phyloP scores from a whole-genome alignment of 2,797 vertebrate genomes.

The Mormyrops attenuatus region DNA sequence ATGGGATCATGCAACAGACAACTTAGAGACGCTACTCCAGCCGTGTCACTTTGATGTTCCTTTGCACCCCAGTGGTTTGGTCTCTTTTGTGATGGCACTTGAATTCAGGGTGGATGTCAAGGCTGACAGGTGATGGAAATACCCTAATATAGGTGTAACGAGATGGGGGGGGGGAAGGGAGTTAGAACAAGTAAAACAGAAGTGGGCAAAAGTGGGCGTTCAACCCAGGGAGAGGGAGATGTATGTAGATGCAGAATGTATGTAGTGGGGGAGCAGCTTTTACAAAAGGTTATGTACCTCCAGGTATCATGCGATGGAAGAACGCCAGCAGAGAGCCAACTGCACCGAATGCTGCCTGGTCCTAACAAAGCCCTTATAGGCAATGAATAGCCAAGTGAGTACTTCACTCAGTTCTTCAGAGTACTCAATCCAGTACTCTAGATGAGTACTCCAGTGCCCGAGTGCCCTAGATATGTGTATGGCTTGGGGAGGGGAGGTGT shows the following conservation, averaged over 20 bases:
- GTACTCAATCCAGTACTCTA: not conserved
- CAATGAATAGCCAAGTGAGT: not conserved
- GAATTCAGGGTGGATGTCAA: not conserved
- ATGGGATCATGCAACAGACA: not conserved
- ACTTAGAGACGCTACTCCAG: not conserved
- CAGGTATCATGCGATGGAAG: not conserved
- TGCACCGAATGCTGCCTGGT: no score
- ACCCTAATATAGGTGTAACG: not conserved
- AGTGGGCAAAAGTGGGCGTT: not conserved
- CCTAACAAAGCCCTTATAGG: no score
- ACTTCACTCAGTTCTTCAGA: not conserved
- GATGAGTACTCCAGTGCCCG: not conserved
- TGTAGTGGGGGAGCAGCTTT: not conserved
- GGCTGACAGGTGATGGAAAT: not conserved
- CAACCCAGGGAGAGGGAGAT: not conserved
- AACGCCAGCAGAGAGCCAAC: not conserved
- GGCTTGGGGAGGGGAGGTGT: not conserved
- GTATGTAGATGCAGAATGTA: not conserved
- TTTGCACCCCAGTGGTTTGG: not conserved
- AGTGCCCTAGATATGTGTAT: not conserved
- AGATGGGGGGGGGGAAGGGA: not conserved
- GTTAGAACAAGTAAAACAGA: not conserved
- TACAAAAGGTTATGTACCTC: not conserved
- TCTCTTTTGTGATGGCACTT: not conserved
- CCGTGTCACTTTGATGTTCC: not conserved